Evolutionary conservation across 2,113 vertebrate genomes (phyloP).

Genomic region (Panthera leo): DNA sequence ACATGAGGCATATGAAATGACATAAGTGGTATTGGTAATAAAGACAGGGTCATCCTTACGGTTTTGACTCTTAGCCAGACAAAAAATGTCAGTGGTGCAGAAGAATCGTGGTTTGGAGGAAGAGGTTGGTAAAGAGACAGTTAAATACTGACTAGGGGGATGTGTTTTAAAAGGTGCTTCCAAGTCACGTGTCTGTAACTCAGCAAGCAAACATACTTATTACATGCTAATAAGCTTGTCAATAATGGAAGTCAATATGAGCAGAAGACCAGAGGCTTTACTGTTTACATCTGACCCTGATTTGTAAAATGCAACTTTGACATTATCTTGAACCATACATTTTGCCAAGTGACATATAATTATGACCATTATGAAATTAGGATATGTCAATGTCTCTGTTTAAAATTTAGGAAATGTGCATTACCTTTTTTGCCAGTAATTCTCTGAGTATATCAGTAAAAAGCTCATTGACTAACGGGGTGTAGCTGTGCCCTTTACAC

Average conservation of each 20-base stretch:
- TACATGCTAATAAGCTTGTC: neutral
- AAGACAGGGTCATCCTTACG: neutral
- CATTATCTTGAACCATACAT: neutral
- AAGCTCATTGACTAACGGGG: neutral
- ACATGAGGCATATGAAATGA: neutral
- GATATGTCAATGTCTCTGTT: neutral
- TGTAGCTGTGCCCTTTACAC: neutral
- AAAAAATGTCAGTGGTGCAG: neutral
- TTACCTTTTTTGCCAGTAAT: neutral
- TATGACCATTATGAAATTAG: slow-evolving; percentile 30
- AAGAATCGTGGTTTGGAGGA: neutral
- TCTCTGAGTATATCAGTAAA: neutral
- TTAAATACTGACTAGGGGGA: neutral
- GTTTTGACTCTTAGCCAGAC: neutral
- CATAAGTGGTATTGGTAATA: neutral
- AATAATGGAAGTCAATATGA: neutral
- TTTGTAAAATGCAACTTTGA: neutral
- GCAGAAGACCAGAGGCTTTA: neutral
- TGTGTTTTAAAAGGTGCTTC: neutral
- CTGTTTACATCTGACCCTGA: neutral
- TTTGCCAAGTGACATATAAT: neutral
- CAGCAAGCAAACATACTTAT: neutral
- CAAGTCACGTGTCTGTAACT: neutral
- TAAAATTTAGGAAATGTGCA: neutral
- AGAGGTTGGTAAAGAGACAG: neutral